These are phyloP conservation scores for Hylyphantes graminicola DNA, from an alignment of 1,140 invertebrate species.

Conservation along the genomic window DNA sequence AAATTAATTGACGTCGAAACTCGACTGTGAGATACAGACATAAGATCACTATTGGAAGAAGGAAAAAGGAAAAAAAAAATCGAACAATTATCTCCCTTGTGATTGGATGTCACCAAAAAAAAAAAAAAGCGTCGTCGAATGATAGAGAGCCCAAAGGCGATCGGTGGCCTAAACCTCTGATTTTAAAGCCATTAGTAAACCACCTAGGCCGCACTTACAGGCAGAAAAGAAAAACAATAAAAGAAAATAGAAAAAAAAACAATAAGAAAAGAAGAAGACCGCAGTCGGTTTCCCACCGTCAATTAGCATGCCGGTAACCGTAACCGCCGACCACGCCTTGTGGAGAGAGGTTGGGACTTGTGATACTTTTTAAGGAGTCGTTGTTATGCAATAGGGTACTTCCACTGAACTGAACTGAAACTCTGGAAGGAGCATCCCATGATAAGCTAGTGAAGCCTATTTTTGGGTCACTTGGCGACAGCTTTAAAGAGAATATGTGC, in stretches of 20 bases:
- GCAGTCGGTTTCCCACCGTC: conserved; percentile 50
- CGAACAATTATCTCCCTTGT: conserved; percentile 32
- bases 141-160: too few species aligned
- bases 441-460: too few species aligned
- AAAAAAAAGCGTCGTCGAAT: conserved; percentile 18
- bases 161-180: conserved; percentile 42
- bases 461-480: too few species aligned
- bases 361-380: too few species aligned
- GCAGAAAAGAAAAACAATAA: conserved; percentile 28
- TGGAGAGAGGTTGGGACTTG: neutral
- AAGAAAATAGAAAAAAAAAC: conserved; percentile 13
- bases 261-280: conserved; percentile 15
- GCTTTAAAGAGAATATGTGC: too few species aligned
- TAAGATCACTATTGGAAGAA: neutral
- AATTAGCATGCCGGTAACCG: conserved; percentile 48
- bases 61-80: neutral
- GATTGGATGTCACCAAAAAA: conserved; percentile 54
- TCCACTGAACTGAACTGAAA: too few species aligned
- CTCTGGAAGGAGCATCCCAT: too few species aligned
- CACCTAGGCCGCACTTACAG: conserved; percentile 45
- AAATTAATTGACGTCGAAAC: too few species aligned
- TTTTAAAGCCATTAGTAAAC: conserved; percentile 58
- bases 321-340: conserved; percentile 47
- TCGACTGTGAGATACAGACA: too few species aligned
- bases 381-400: too few species aligned